Base-by-base conservation (phyloP, 2,797 vertebrate genomes). In the Myripristis jacobus region DNA sequence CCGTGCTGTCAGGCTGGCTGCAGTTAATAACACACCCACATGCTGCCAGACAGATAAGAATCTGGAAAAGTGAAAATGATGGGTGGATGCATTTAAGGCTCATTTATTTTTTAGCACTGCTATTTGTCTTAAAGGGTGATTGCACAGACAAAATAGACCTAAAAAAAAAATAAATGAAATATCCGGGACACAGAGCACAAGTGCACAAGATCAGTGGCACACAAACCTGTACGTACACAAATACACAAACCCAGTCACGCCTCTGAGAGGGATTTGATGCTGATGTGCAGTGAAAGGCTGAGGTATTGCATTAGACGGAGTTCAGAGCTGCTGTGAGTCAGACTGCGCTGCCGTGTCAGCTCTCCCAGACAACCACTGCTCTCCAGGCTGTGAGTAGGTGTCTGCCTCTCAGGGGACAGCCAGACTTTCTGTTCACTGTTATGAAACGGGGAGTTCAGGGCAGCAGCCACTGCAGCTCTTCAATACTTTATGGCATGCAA, bases 211-310 rank as follows among this genome's bases (percentile, higher is more conserved):
- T 64, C 64, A 62, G 18, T 46, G 72, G 74, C 80, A 70, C 66
- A 73, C 63, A 57, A n/a, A 70, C 13, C 7, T 55, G 55, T 50
- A 63, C 55, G 41, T 25, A 38, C 60, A 67, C 59, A 66, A 15
- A 46, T 44, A 52, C 60, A 75, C 68, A 73, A 25, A 18, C 68
- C 57, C 54, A 3, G 22, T n/a, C 0, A 3, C 63, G 71, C 78
- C 80, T 85, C 70, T 58, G 73, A 79, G 81, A 77, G 12, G 69
- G 68, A 57, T 65, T 85, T 92, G 88, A 92, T 19, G 83, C 73
- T 89, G 86, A 91, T 90, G 74, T 70, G 82, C 83, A 61, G 81
- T 82, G 90, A 92, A 84, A 79, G 88, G 81, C 82, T 77, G 87
- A 85, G 89, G 86, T 84, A 85, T 65, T 82, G 88, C 87, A 82